Conservation (phyloP, 1,140 invertebrate species). For the Hypothenemus hampei region DNA sequence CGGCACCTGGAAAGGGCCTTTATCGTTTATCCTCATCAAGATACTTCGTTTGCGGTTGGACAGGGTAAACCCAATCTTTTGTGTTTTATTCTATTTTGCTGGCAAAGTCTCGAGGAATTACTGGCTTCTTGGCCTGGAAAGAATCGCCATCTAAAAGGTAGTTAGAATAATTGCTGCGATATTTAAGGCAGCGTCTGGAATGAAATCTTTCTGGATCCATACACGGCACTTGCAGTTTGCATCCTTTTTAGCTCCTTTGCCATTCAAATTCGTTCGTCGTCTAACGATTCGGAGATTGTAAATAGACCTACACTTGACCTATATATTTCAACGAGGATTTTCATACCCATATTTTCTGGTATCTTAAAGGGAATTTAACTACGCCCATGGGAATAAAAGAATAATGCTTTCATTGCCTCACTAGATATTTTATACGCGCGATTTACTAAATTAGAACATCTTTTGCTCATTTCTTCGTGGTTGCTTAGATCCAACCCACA, state of each 20-base stretch:
- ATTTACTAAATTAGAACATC: conserved; percentile 35
- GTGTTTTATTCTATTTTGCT: conserved; percentile 44
- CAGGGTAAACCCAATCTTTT: conserved; percentile 45
- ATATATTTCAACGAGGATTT: no score
- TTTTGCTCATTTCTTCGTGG: conserved; percentile 14
- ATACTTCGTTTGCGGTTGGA: conserved; percentile 38
- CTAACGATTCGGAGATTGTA: no score
- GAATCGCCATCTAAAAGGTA: conserved; percentile 46
- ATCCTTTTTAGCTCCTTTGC: no score
- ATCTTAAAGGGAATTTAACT: no score
- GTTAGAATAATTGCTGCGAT: conserved; percentile 46
- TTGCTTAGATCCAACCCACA: conserved; percentile 3
- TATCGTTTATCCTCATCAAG: conserved; percentile 46
- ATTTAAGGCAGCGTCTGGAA: conserved; percentile 41
- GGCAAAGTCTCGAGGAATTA: conserved; percentile 36
- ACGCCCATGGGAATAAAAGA: conserved; percentile 17
- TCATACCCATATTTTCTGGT: no score
- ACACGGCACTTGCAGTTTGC: conserved; percentile 9
- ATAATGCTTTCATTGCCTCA: conserved; percentile 7
- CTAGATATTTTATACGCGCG: conserved; percentile 35
- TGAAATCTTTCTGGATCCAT: conserved; percentile 29
- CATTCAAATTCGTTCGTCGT: no score
- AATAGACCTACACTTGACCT: no score
- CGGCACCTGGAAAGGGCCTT: conserved; percentile 42
- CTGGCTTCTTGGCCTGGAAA: conserved; percentile 43